Percentiles rank a stretch among this genome's conserved stretches.
Conservation (phyloP, 2,888 invertebrate species). For the Oligia strigilis region DNA sequence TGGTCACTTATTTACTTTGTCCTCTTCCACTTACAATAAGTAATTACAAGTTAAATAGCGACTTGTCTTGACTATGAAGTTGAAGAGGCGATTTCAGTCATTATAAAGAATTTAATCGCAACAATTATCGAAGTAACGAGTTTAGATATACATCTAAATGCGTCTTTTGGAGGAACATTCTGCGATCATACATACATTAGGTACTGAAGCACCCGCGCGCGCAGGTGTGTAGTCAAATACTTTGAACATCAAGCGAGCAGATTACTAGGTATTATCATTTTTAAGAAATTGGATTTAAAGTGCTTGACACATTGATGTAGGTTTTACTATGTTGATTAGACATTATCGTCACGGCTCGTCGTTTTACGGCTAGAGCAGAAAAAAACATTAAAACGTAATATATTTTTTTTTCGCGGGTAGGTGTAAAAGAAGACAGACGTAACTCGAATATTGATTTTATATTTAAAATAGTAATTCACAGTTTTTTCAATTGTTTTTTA, state of each 20-base stretch:
- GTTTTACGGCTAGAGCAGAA: neutral
- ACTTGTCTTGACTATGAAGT: conserved; percentile 28
- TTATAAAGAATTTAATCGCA: conserved; percentile 55
- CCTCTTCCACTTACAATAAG: conserved; percentile 18
- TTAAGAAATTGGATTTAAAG: conserved; percentile 11
- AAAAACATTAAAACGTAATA: neutral
- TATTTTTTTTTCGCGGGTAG: too few relatives aligned
- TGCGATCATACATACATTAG: conserved; percentile 45
- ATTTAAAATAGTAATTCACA: too few relatives aligned
- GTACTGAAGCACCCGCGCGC: conserved; percentile 12
- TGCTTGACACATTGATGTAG: neutral
- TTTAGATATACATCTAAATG: conserved; percentile 60
- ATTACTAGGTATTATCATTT: conserved; percentile 13
- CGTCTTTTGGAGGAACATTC: conserved; percentile 37
- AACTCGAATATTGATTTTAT: too few relatives aligned
- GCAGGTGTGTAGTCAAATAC: conserved; percentile 51
- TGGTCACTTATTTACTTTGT: conserved; percentile 36
- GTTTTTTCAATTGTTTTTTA: too few relatives aligned
- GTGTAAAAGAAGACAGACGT: too few relatives aligned
- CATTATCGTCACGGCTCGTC: too few relatives aligned
- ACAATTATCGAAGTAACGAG: conserved; percentile 58
- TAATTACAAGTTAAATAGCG: conserved; percentile 24
- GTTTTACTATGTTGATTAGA: neutral
- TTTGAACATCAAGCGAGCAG: conserved; percentile 19
- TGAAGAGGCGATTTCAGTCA: conserved; percentile 34